A percentile compares a stretch with the other conserved stretches of the same genome.
Conservation (phyloP, 2,888 invertebrate species). For the Agonopterix heracliana region DNA sequence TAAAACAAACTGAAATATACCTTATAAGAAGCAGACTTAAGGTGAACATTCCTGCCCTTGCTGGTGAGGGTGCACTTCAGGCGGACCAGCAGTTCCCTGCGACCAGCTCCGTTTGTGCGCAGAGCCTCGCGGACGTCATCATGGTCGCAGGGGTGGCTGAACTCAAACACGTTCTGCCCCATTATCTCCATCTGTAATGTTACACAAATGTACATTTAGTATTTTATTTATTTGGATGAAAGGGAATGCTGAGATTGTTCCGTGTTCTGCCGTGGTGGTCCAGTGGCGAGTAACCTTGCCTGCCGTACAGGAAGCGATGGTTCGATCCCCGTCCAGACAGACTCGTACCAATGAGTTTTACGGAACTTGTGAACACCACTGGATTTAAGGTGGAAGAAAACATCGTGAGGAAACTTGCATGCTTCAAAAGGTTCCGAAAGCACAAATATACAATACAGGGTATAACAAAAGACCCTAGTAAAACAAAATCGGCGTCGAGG, state of each 20-base stretch:
- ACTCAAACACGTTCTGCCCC: conserved; percentile 96
- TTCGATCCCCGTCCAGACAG: too few species aligned
- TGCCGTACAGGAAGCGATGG: too few species aligned
- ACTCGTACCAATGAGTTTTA: too few species aligned
- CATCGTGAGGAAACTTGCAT: too few species aligned
- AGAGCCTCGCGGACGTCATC: conserved; percentile 86
- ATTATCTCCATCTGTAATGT: conserved; percentile 92
- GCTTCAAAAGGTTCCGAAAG: too few species aligned
- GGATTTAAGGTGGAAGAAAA: too few species aligned
- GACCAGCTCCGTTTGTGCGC: conserved; percentile 58
- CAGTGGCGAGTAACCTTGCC: too few species aligned
- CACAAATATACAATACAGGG: too few species aligned
- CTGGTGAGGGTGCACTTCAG: conserved; percentile 96
- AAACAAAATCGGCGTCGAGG: too few species aligned
- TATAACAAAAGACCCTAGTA: too few species aligned
- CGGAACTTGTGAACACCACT: too few species aligned
- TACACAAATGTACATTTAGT: background rate
- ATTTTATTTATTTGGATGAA: background rate
- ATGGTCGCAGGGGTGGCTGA: conserved; percentile 96
- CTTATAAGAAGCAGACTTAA: conserved; percentile 97
- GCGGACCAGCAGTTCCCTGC: conserved; percentile 83
- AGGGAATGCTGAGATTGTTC: background rate
- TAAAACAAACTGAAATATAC: conserved; percentile 57
- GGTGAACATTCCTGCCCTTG: conserved; percentile 95
- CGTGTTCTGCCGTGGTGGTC: too few species aligned